These are phyloP conservation scores for Mastomys natalensis DNA, from an alignment of 2,113 vertebrate genomes.

Conservation along the genomic window DNA sequence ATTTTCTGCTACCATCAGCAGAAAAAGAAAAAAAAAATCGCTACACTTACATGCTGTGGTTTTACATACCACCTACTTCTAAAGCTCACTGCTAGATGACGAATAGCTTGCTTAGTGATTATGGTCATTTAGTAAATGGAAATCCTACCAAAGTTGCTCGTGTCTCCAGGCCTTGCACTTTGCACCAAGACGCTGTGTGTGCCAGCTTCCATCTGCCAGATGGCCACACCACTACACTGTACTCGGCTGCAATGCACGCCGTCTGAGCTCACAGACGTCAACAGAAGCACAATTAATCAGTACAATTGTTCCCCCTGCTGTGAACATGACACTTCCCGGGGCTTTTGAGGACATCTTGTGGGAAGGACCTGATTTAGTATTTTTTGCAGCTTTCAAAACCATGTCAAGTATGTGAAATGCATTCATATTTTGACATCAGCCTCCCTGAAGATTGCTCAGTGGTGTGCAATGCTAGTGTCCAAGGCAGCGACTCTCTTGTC, in stretches of 20 bases:
- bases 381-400: not conserved
- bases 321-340: not conserved
- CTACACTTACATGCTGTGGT: not conserved
- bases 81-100: not conserved
- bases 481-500: not conserved
- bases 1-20: conserved; percentile 20
- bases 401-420: rapidly evolving
- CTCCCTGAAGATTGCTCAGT: not conserved
- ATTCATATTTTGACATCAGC: not conserved
- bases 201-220: conserved; percentile 15
- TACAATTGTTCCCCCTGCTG: conserved; percentile 37
- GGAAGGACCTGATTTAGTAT: not conserved
- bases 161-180: not conserved
- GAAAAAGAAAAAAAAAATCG: not conserved
- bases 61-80: not conserved
- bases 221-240: not conserved
- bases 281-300: conserved; percentile 45
- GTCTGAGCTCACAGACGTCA: not conserved
- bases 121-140: not conserved
- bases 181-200: not conserved
- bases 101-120: conserved; percentile 38
- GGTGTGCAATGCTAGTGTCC: rapidly evolving
- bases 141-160: not conserved
- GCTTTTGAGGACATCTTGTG: not conserved
- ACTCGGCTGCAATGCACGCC: not conserved